Base-by-base conservation (phyloP, 2,888 invertebrate species). In the Chrysolina haemoptera region DNA sequence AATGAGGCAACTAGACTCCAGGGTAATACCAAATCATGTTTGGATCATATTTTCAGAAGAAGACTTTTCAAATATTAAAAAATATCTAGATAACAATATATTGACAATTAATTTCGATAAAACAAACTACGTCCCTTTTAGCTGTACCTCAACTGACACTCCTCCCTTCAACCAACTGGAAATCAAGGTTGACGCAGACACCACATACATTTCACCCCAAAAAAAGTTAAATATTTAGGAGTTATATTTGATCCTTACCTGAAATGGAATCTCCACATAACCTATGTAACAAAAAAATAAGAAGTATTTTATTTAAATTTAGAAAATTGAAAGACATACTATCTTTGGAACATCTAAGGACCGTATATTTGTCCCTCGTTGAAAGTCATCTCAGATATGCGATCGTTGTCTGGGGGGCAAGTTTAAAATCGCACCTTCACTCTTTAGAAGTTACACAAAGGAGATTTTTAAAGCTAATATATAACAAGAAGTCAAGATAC, bases 311-410 rank as follows among this genome's bases (percentile, higher is more conserved):
- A 62, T 62, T 62, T 35, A 62, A 40, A 62, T 62, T 62, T 40
- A n/a, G n/a, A 62, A 62, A 41, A 62, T 62, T 40, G 27, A 62
- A 35, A 62, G 14, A 62, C 6, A 14, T 40, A 62, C 41, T 40
- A 40, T 41, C 40, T 14, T 40, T 40, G 27, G 4, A 62, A 27
- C 40, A 62, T 14, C 62, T 62, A 41, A 62, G 41, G 62, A 62
- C 40, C 14, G 14, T 40, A n/a, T 62, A 62, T 27, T 62, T 35
- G 41, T 62, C 62, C 27, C 62, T 62, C 20, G 35, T 62, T 62
- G 62, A 62, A 62, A 62, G 62, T 62, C 62, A 62, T 62, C 40
- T 62, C 41, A 62, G 62, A 41, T 41, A 62, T 62, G 62, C 62
- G 5, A 62, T 62, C 1, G 35, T 27, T 62, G 62, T 62, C 40